Evolutionary conservation across 2,113 vertebrate genomes (phyloP).

Genomic region (Ctenodactylus gundi): DNA sequence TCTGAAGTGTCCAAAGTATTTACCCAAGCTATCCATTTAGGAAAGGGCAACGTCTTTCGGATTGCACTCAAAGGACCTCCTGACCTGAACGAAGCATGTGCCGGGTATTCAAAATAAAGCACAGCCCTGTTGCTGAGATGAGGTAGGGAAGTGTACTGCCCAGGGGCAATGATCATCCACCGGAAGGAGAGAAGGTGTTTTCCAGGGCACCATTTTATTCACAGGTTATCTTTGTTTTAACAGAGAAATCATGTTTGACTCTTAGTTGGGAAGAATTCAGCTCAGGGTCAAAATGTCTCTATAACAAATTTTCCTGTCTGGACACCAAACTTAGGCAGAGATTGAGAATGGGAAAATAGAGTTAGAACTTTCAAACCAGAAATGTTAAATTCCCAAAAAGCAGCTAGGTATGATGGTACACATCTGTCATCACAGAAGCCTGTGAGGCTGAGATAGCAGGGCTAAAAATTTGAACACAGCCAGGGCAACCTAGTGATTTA

Average conservation of each 20-base stretch:
- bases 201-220: not conserved
- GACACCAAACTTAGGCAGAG: slow-evolving; percentile 25
- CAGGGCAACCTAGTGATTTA: too few species aligned
- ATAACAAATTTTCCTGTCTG: not conserved
- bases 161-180: not conserved
- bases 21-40: not conserved
- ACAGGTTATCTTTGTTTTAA: slow-evolving; percentile 1
- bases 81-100: not conserved
- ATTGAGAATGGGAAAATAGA: not conserved
- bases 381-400: not conserved
- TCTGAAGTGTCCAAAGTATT: not conserved
- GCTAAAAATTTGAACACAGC: too few species aligned
- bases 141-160: not conserved
- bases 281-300: slow-evolving; percentile 28
- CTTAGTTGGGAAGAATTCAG: slow-evolving; percentile 28
- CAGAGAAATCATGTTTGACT: not conserved
- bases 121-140: not conserved
- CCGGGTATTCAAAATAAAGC: not conserved
- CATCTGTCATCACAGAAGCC: too few species aligned
- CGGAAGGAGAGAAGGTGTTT: not conserved
- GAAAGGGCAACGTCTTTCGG: not conserved
- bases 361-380: not conserved
- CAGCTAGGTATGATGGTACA: too few species aligned
- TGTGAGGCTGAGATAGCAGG: too few species aligned
- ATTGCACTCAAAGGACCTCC: not conserved